Percentiles rank a stretch among this genome's conserved stretches.
Conservation (phyloP, 1,140 invertebrate genomes). For the Dendrolimus punctatus region DNA sequence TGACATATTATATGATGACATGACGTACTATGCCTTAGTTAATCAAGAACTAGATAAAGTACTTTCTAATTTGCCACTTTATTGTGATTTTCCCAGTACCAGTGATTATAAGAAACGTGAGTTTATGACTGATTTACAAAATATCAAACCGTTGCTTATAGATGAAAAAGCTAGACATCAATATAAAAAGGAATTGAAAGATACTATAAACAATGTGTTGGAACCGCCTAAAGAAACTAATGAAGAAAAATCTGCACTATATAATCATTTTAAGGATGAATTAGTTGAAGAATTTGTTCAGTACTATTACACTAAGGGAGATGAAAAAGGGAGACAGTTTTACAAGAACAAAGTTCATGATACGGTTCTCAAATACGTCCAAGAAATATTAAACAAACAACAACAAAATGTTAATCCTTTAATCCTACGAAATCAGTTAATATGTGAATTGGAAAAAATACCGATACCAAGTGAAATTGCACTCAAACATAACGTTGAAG, state of each 20-base stretch:
- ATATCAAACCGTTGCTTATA: slow-evolving; percentile 27
- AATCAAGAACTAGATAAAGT: slow-evolving; percentile 30
- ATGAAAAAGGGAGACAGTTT: slow-evolving; percentile 21
- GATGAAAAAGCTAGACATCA: slow-evolving; percentile 24
- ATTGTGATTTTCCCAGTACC: slow-evolving; percentile 14
- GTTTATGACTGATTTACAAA: slow-evolving; percentile 20
- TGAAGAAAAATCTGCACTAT: slow-evolving; percentile 7
- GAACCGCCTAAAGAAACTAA: slow-evolving; percentile 12
- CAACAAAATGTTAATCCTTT: slow-evolving; percentile 15
- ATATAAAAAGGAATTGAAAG: slow-evolving; percentile 32
- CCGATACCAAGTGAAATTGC: slow-evolving; percentile 15
- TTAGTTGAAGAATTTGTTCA: slow-evolving; percentile 35
- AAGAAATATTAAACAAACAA: slow-evolving; percentile 8
- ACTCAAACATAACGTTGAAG: slow-evolving; percentile 25
- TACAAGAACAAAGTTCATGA: slow-evolving; percentile 24
- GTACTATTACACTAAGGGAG: slow-evolving; percentile 20
- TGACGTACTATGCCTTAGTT: slow-evolving; percentile 22
- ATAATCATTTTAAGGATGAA: slow-evolving; percentile 22
- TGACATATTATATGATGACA: slow-evolving; percentile 26
- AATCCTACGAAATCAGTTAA: slow-evolving; percentile 24
- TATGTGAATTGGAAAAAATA: slow-evolving; percentile 35
- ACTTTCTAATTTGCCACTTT: slow-evolving; percentile 16
- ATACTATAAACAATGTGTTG: slow-evolving; percentile 21
- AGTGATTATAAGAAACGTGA: slow-evolving; percentile 21
- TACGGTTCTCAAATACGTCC: slow-evolving; percentile 20